phyloP scores from a whole-genome alignment of 64 coral and sea anemone genomes.

The Catalaphyllia jardinei region DNA sequence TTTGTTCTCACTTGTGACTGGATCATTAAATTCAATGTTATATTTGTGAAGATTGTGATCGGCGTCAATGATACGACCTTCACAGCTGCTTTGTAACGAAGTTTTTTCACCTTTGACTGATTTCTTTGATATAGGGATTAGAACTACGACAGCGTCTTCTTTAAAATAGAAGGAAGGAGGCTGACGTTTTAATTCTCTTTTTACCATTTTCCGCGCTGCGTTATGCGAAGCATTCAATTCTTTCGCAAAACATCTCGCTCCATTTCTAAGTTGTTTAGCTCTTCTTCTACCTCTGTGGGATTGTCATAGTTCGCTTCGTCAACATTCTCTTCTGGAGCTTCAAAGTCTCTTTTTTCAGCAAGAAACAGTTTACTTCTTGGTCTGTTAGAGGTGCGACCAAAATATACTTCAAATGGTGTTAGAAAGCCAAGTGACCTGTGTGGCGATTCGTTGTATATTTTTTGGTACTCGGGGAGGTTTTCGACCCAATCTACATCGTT shows the following conservation, averaged over 20 bases:
- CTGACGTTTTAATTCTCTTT: conserved; percentile 8
- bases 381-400: background rate
- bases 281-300: too few species aligned
- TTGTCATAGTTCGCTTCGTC: too few species aligned
- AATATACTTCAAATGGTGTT: background rate
- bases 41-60: too few species aligned
- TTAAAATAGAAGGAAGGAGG: conserved; percentile 22
- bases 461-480: background rate
- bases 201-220: conserved; percentile 17
- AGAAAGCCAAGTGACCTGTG: background rate
- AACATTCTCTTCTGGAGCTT: background rate
- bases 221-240: conserved; percentile 22
- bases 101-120: background rate
- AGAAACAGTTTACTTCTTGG: background rate
- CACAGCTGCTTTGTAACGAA: too few species aligned
- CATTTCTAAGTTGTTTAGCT: background rate
- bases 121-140: conserved; percentile 6
- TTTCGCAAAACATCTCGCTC: background rate
- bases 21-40: background rate
- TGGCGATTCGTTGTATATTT: background rate
- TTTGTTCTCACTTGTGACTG: too few species aligned
- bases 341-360: too few species aligned
- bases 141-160: conserved; percentile 36
- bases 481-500: background rate
- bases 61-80: too few species aligned